These are phyloP conservation scores for Leptoteleia sp. DNA, from an alignment of 1,140 invertebrate genomes.

Conservation along the genomic window DNA sequence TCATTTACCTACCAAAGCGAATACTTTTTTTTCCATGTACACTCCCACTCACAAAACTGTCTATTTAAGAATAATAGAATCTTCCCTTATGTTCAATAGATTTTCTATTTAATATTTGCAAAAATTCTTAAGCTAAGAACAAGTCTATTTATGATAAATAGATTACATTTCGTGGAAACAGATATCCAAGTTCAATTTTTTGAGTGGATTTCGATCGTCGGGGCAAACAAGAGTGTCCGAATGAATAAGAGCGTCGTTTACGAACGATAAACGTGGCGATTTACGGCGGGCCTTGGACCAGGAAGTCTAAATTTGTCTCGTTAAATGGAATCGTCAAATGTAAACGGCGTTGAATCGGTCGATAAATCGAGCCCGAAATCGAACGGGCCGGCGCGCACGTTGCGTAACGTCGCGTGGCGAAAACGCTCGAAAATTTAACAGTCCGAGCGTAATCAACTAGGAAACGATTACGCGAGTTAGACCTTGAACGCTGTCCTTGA, in stretches of 20 bases:
- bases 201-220: no score
- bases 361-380: constrained; percentile 37
- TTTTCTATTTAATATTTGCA: no score
- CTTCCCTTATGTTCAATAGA: no score
- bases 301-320: constrained; percentile 33
- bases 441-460: constrained; percentile 70
- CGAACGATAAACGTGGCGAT: constrained; percentile 17
- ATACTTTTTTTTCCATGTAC: no score
- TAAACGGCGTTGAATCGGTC: constrained; percentile 53
- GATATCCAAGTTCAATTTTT: no score
- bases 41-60: no score
- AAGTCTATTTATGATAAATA: no score
- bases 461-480: constrained; percentile 63
- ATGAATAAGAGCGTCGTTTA: neutral
- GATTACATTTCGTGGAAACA: no score
- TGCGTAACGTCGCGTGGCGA: constrained; percentile 19
- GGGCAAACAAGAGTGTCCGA: no score
- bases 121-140: no score
- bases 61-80: no score
- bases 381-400: neutral
- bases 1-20: no score
- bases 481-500: constrained; percentile 70
- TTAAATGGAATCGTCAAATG: constrained; percentile 27
- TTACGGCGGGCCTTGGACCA: constrained; percentile 26
- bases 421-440: constrained; percentile 23